Percentiles rank a stretch among this genome's conserved stretches.
Conservation (phyloP, 92 coral and sea anemone genomes). For the Meandrina meandrites region DNA sequence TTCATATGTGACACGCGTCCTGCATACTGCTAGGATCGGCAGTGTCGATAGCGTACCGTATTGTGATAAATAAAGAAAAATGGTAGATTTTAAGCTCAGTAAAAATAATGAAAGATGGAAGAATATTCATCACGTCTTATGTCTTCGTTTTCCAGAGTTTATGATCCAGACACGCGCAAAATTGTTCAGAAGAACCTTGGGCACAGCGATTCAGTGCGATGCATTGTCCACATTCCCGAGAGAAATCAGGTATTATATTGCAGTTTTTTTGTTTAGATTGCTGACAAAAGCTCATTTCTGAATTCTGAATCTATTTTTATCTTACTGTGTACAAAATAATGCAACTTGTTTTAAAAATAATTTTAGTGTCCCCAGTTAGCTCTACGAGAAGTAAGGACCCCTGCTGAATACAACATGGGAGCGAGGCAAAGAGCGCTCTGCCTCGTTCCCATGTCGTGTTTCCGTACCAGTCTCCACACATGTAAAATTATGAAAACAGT, state of each 20-base stretch:
- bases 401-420: background rate
- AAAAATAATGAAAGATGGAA: too few relatives aligned
- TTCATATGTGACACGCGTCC: too few relatives aligned
- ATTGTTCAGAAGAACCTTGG: constrained; percentile 98
- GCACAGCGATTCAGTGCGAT: constrained; percentile 93
- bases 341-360: too few relatives aligned
- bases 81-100: background rate
- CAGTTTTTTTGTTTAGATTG: background rate
- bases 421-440: background rate
- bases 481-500: background rate
- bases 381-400: too few relatives aligned
- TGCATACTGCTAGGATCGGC: too few relatives aligned
- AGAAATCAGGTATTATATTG: constrained; percentile 77
- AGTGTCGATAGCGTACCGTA: too few relatives aligned
- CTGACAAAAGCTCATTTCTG: too few relatives aligned
- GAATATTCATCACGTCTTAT: too few relatives aligned
- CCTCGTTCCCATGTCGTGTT: background rate
- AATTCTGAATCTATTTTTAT: too few relatives aligned
- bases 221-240: constrained; percentile 93
- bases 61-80: too few relatives aligned
- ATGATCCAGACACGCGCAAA: constrained; percentile 89
- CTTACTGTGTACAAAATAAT: too few relatives aligned
- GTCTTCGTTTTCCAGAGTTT: constrained; percentile 64
- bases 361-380: too few relatives aligned
- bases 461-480: background rate